Percentiles rank a stretch among this genome's conserved stretches.
These are phyloP conservation scores for Drosophila bocki DNA, from an alignment of 1,140 invertebrate genomes.

Conservation along the genomic window DNA sequence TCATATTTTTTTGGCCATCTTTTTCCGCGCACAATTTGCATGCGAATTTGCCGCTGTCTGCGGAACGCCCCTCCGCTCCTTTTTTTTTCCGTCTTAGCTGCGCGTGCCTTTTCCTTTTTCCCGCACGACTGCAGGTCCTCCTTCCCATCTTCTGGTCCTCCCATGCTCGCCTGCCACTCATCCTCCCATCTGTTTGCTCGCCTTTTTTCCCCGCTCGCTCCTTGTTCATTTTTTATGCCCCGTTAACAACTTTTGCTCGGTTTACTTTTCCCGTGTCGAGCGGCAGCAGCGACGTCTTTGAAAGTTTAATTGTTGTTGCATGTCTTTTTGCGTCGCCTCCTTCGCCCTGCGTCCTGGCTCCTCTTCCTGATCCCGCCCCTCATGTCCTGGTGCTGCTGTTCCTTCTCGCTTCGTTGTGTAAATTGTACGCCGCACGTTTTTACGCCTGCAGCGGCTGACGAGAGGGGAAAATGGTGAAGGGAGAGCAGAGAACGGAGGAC, in stretches of 20 bases:
- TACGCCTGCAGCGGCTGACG: conserved; percentile 71
- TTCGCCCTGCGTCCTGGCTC: conserved; percentile 12
- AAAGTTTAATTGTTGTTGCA: conserved; percentile 84
- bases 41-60: conserved; percentile 82
- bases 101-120: conserved; percentile 82
- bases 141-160: conserved; percentile 5
- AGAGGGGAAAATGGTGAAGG: conserved; percentile 1
- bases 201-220: conserved; percentile 24
- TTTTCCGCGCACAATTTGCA: conserved; percentile 82
- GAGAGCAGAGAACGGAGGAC: not conserved
- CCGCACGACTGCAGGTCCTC: conserved; percentile 71
- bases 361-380: conserved; percentile 23
- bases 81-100: conserved; percentile 35
- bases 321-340: conserved; percentile 68
- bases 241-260: conserved; percentile 84
- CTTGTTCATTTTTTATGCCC: conserved; percentile 81
- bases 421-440: conserved; percentile 82
- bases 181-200: conserved; percentile 35
- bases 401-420: conserved; percentile 63
- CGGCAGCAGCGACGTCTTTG: conserved; percentile 73
- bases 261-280: conserved; percentile 81
- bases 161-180: conserved; percentile 2
- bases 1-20: conserved; percentile 54
- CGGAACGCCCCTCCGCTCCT: conserved; percentile 14
- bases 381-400: conserved; percentile 37